Base-by-base conservation (phyloP, 1,140 invertebrate species). In the Brachionus plicatilis region DNA sequence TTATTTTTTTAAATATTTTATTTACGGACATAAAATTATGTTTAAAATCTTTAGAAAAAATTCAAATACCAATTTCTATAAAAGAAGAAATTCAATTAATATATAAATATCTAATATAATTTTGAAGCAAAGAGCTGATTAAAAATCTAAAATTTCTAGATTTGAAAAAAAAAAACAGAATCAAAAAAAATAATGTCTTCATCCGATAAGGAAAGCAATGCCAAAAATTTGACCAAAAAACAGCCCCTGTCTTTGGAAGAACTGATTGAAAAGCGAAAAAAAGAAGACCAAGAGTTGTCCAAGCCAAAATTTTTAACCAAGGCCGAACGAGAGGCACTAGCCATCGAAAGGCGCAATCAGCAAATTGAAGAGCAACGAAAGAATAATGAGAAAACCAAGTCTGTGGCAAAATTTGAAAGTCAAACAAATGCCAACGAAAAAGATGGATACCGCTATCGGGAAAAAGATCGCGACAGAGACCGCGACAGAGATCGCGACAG, bases 241-340 rank as follows among this genome's bases (percentile, higher is more conserved):
- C 17, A 89, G 27, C 97, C 97, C 0, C 90, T 99, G 4, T 98
- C 96, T 56, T 90, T 99, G 24, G 97, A 99, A 89, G 97, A 99
- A 89, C 88, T 99, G 43, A 89, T 99, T 20, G 93, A 95, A 0
- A 98, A 97, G 88, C 98, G 98, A 87, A 97, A 98, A 88, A 95
- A 95, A 3, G 96, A 98, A 88, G 96, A 99, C 90, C 94, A 94
- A 86, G 89, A 87, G n/a, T 84, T 88, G 86, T 94, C 94, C 27
- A 93, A 90, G 91, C 97, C 97, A 0, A 96, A 98, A 70, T 99
- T 99, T 90, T 90, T 99, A 27, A 95, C 95, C 0, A 98, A 98
- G 91, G 96, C 97, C 90, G 95, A 99, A 90, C 91, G 97, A 88
- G 94, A 93, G 1, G 93, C 93, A 0, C 92, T 97, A 87, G 97